A percentile compares a stretch with the other conserved stretches of the same genome.
Conservation (phyloP, 2,797 vertebrate species). For the Fistularia tabacaria region DNA sequence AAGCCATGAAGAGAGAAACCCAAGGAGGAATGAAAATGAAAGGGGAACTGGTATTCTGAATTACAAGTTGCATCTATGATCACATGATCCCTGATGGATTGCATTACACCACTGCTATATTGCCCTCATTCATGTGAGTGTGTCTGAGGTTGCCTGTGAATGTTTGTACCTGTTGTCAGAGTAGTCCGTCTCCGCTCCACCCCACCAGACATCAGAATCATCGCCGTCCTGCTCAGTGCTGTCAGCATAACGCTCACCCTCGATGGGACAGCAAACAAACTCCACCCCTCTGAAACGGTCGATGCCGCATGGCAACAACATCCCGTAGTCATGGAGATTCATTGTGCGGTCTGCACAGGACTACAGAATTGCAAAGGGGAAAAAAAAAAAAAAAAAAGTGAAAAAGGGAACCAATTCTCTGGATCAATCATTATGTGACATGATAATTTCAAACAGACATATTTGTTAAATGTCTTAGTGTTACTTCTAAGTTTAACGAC, state of each 20-base stretch:
- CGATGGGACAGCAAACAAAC: slow-evolving; percentile 93
- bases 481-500: too few relatives aligned
- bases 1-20: slow-evolving; percentile 9
- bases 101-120: slow-evolving; percentile 12
- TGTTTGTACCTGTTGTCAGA: slow-evolving; percentile 83
- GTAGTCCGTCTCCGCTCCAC: slow-evolving; percentile 89
- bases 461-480: background rate
- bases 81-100: slow-evolving; percentile 6
- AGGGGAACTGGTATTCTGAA: slow-evolving; percentile 10
- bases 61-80: slow-evolving; percentile 16
- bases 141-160: background rate
- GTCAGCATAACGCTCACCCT: slow-evolving; percentile 81
- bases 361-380: slow-evolving; percentile 46
- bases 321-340: slow-evolving; percentile 94
- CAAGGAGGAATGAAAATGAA: slow-evolving; percentile 5
- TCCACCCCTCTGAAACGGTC: slow-evolving; percentile 96
- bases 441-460: too few relatives aligned
- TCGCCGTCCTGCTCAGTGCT: slow-evolving; percentile 85
- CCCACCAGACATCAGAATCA: slow-evolving; percentile 98
- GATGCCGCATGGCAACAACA: slow-evolving; percentile 94
- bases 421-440: too few relatives aligned
- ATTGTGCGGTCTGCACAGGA: slow-evolving; percentile 94
- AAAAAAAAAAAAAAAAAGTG: fast-evolving
- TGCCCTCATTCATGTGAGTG: slow-evolving; percentile 18
- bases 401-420: too few relatives aligned